Evolutionary conservation across 1,140 invertebrate genomes (phyloP).

Genomic region (Schlechtendalia chinensis): DNA sequence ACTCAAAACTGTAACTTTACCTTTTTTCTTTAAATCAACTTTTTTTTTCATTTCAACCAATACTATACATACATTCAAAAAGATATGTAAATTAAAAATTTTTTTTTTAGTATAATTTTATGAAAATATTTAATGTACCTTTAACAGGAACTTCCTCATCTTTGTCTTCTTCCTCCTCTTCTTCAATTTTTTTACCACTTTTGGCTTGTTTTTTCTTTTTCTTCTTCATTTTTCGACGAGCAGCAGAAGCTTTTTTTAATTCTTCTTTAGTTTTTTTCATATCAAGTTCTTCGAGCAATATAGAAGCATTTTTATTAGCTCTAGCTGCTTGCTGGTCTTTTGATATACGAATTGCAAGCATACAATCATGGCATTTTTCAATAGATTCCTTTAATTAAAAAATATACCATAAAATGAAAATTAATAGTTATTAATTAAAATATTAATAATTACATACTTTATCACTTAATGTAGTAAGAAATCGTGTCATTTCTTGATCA

Average conservation of each 20-base stretch:
- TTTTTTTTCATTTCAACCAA: conserved; percentile 48
- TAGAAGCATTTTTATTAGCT: conserved; percentile 94
- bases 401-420: conserved; percentile 1
- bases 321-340: conserved; percentile 97
- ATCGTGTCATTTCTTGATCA: conserved; percentile 91
- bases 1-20: conserved; percentile 29
- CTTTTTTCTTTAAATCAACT: conserved; percentile 47
- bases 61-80: conserved; percentile 9
- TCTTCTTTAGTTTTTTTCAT: conserved; percentile 90
- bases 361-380: conserved; percentile 93
- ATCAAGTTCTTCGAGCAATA: conserved; percentile 90
- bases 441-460: conserved; percentile 56
- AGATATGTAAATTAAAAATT: not conserved
- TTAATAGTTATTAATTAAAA: not conserved
- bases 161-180: conserved; percentile 52
- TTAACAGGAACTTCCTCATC: conserved; percentile 48
- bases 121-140: conserved; percentile 14
- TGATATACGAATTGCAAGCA: conserved; percentile 88
- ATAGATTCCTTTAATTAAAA: conserved; percentile 69
- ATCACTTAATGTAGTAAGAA: conserved; percentile 67
- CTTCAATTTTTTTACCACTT: conserved; percentile 68
- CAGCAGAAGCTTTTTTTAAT: conserved; percentile 83
- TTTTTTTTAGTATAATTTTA: not conserved
- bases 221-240: conserved; percentile 84
- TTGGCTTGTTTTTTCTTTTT: conserved; percentile 94